Conservation (phyloP, 2,888 invertebrate species). For the Clivina fossor region DNA sequence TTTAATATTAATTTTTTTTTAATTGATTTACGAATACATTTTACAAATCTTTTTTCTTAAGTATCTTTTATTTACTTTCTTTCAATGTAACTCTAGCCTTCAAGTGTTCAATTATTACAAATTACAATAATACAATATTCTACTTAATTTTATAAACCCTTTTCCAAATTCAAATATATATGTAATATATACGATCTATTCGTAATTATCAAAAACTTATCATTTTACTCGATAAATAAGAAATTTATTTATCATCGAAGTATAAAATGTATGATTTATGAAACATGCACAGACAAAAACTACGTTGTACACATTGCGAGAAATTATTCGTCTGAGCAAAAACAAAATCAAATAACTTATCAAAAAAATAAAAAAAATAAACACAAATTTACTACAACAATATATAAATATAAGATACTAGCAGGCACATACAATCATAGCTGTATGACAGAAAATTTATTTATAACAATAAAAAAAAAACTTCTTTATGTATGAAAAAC, state of each 20-base stretch:
- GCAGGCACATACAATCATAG: slow-evolving; percentile 20
- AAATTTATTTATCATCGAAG: background rate
- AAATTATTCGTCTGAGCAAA: slow-evolving; percentile 18
- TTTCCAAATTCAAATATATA: no score
- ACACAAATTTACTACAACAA: slow-evolving; percentile 8
- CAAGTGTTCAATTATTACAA: no score
- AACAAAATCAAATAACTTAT: background rate
- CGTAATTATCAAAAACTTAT: background rate
- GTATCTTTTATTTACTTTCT: no score
- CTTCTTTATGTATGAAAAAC: slow-evolving; percentile 12
- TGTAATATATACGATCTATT: no score
- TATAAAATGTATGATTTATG: slow-evolving; percentile 25
- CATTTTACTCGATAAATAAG: no score
- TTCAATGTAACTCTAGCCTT: no score
- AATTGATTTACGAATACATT: no score
- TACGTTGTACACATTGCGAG: slow-evolving; percentile 22
- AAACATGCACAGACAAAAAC: slow-evolving; percentile 23
- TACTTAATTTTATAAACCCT: no score
- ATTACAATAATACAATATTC: no score
- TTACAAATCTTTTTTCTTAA: no score
- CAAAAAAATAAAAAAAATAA: slow-evolving; percentile 8
- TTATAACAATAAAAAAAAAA: background rate
- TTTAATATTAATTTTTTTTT: no score
- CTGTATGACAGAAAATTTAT: background rate
- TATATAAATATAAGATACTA: no score